Conservation (phyloP, 2,888 invertebrate species). For the Drosophila pullipes region DNA sequence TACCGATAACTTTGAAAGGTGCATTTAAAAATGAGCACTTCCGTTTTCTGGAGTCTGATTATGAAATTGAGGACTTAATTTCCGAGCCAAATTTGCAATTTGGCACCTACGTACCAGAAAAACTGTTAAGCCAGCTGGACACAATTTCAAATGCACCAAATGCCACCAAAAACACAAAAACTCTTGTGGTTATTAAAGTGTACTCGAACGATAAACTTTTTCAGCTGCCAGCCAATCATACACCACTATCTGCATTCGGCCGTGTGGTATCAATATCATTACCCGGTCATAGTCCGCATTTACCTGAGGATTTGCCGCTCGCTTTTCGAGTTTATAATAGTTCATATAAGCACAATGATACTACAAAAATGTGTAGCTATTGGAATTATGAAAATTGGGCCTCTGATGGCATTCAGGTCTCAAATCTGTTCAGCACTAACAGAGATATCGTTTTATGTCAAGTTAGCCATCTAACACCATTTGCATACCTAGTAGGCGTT, state of each 20-base stretch:
- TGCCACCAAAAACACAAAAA: conserved; percentile 65
- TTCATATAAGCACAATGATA: background rate
- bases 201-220: conserved; percentile 87
- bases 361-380: conserved; percentile 85
- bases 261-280: conserved; percentile 88
- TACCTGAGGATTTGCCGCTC: conserved; percentile 87
- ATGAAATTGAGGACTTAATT: conserved; percentile 85
- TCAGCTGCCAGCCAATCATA: conserved; percentile 85
- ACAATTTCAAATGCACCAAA: conserved; percentile 58
- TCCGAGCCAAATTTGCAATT: conserved; percentile 86
- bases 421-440: conserved; percentile 78
- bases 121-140: conserved; percentile 85
- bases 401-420: conserved; percentile 86
- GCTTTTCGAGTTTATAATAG: conserved; percentile 68
- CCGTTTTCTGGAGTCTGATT: conserved; percentile 85
- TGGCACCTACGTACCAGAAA: conserved; percentile 87
- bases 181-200: conserved; percentile 86
- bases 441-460: conserved; percentile 85
- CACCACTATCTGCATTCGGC: conserved; percentile 81
- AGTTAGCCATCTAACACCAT: conserved; percentile 88
- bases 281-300: conserved; percentile 87
- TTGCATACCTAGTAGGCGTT: conserved; percentile 86
- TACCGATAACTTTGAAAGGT: conserved; percentile 46
- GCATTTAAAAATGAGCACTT: conserved; percentile 69
- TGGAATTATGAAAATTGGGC: conserved; percentile 89